These are phyloP conservation scores for Tachuris rubrigastra DNA, from an alignment of 2,113 vertebrate genomes.

Conservation along the genomic window DNA sequence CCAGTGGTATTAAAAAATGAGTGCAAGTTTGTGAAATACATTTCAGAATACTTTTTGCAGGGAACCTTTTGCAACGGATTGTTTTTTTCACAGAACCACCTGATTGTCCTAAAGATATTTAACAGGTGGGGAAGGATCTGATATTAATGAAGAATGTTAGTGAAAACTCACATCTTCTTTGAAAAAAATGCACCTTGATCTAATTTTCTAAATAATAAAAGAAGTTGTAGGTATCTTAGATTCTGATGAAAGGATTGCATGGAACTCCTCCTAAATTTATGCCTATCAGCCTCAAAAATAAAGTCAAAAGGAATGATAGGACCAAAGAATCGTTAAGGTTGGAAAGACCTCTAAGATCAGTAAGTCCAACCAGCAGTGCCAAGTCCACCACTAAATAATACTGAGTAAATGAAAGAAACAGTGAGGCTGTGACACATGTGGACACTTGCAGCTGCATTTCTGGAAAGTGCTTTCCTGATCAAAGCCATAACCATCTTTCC, in stretches of 20 bases:
- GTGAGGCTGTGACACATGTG: background rate
- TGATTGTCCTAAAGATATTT: background rate
- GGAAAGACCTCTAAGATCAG: background rate
- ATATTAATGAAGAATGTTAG: background rate
- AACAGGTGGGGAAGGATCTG: background rate
- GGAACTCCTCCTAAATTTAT: background rate
- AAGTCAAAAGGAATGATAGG: background rate
- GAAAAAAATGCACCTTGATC: background rate
- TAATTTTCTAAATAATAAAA: background rate
- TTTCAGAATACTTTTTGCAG: background rate
- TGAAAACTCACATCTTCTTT: background rate
- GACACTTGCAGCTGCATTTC: background rate
- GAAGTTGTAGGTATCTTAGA: background rate
- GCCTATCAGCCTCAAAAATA: background rate
- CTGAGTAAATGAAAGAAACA: background rate
- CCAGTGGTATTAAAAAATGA: background rate
- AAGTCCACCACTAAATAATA: background rate
- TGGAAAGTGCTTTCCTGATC: background rate
- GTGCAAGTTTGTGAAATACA: background rate
- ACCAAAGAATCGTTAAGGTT: background rate
- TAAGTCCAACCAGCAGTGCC: background rate
- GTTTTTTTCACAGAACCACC: background rate
- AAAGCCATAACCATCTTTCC: background rate
- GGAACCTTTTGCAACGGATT: background rate
- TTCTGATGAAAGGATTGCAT: background rate